A percentile compares a stretch with the other conserved stretches of the same genome.
Conservation (phyloP, 2,113 vertebrate genomes). For the Telmatochromis brichardi region DNA sequence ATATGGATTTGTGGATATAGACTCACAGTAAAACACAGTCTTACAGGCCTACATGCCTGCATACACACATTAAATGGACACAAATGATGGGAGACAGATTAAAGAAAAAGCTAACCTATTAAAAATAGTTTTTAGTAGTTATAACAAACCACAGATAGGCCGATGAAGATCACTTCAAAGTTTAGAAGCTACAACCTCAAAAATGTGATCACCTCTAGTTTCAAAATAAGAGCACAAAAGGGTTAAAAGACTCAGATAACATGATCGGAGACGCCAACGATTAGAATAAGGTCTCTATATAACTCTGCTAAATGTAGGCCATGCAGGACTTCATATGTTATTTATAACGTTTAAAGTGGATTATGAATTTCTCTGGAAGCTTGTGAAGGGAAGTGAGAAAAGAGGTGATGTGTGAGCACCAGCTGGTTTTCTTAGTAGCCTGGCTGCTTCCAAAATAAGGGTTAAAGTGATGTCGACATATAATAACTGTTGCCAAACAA, state of each 20-base stretch:
- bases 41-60: background rate
- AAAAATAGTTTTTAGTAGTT: accelerated
- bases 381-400: background rate
- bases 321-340: background rate
- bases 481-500: background rate
- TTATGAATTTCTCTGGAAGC: background rate
- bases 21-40: background rate
- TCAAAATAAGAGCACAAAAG: background rate
- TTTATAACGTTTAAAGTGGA: background rate
- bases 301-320: background rate
- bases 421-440: background rate
- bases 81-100: background rate
- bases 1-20: background rate
- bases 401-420: background rate
- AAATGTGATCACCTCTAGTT: background rate
- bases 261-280: accelerated
- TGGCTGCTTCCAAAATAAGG: background rate
- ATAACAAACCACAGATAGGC: background rate
- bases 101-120: background rate
- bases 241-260: background rate
- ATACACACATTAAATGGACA: background rate
- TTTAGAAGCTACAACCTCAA: background rate
- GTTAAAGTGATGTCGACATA: background rate
- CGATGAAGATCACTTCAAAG: accelerated
- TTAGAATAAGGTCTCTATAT: background rate